Percentiles rank a stretch among this genome's conserved stretches.
Conservation (phyloP, 2,888 invertebrate genomes). For the Netelia inedita region DNA sequence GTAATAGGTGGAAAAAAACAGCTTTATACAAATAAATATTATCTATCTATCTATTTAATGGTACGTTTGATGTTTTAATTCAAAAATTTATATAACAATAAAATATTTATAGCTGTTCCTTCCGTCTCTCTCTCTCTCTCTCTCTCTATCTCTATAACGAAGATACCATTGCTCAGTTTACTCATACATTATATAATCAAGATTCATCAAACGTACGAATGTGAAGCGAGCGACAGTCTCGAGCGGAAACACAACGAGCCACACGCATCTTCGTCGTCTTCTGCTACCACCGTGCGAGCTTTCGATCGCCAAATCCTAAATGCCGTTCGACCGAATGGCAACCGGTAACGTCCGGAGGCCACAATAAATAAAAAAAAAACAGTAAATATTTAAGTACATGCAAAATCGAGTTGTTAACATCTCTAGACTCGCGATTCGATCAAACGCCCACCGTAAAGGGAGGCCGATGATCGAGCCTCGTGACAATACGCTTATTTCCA, state of each 20-base stretch:
- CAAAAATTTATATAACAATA: background rate
- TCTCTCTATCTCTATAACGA: background rate
- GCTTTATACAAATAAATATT: too few species aligned
- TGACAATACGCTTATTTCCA: conserved; percentile 45
- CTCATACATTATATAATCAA: conserved; percentile 22
- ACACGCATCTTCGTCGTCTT: conserved; percentile 26
- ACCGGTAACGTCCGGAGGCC: too few species aligned
- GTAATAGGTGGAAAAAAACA: too few species aligned
- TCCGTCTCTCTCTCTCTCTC: background rate
- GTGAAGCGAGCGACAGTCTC: conserved; percentile 38
- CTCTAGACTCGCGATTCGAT: background rate
- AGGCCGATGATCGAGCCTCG: background rate
- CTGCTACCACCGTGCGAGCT: conserved; percentile 33
- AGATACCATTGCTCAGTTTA: background rate
- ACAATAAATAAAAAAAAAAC: too few species aligned
- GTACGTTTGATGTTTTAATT: background rate
- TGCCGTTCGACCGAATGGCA: conserved; percentile 79
- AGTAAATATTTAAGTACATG: too few species aligned
- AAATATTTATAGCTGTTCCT: background rate
- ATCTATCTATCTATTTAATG: too few species aligned
- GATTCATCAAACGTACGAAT: conserved; percentile 39
- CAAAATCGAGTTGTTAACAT: too few species aligned
- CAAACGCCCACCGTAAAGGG: background rate
- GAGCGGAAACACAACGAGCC: conserved; percentile 51
- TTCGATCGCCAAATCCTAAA: conserved; percentile 80